phyloP scores from a whole-genome alignment of 2,113 vertebrate species.

The Muntiacus reevesi region DNA sequence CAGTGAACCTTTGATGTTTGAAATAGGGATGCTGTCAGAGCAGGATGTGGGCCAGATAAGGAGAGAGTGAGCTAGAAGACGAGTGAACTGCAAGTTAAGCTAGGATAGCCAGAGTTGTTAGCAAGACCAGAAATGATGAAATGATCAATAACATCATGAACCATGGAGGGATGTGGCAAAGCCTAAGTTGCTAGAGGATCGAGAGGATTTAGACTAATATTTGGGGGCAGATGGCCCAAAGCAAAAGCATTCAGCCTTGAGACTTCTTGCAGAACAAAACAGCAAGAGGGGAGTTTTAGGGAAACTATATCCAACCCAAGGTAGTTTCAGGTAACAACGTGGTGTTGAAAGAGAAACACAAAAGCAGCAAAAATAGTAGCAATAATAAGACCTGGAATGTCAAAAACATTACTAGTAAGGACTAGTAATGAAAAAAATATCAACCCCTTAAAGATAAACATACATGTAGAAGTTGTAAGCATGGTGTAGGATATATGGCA shows the following conservation, averaged over 20 bases:
- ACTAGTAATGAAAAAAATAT: not conserved
- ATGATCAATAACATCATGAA: not conserved
- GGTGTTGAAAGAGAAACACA: not conserved
- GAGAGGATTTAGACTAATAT: not conserved
- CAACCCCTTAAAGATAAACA: not conserved
- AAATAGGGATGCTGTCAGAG: not conserved
- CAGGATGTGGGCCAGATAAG: not conserved
- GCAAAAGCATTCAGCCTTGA: not conserved
- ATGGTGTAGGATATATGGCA: not conserved
- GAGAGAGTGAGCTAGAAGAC: not conserved
- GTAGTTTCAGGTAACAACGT: not conserved
- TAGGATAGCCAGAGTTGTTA: not conserved
- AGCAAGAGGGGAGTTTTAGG: not conserved
- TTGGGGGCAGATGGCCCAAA: not conserved
- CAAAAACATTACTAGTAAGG: not conserved
- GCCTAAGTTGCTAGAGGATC: not conserved
- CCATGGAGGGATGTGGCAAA: not conserved
- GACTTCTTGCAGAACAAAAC: not conserved
- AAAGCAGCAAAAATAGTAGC: not conserved
- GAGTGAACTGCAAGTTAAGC: not conserved
- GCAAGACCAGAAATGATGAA: not conserved
- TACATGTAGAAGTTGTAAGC: not conserved
- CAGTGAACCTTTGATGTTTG: slow-evolving; percentile 39
- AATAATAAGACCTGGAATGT: not conserved
- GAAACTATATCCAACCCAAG: not conserved